Conservation (phyloP, 2,113 vertebrate genomes). For the Zosterops lateralis region DNA sequence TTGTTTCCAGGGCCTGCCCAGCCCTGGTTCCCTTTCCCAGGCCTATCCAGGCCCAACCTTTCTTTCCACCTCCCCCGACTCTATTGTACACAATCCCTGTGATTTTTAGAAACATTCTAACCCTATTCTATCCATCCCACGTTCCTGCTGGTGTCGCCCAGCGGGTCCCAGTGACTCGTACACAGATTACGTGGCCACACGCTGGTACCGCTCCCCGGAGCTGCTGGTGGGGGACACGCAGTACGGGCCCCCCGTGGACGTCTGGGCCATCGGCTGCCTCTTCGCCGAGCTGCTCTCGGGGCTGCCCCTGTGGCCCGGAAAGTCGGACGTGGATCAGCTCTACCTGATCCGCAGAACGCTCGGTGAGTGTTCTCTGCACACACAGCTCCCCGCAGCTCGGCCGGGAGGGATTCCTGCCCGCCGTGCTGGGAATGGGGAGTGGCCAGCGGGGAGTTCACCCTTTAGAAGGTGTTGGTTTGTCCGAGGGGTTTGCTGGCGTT, state of each 20-base stretch:
- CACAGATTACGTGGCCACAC: conserved; percentile 94
- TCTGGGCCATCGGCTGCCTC: conserved; percentile 93
- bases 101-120: no score
- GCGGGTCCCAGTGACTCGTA: conserved; percentile 92
- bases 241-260: conserved; percentile 90
- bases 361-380: conserved; percentile 69
- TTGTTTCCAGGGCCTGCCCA: no score
- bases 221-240: conserved; percentile 92
- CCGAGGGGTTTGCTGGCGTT: neutral
- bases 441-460: neutral
- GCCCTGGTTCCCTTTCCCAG: no score
- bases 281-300: conserved; percentile 91
- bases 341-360: conserved; percentile 90
- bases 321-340: conserved; percentile 93
- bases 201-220: conserved; percentile 94
- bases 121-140: neutral
- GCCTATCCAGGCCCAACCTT: no score
- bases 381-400: accelerated
- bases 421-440: accelerated
- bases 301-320: conserved; percentile 89
- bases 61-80: no score
- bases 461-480: neutral
- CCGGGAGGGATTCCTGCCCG: neutral
- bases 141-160: conserved; percentile 12
- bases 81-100: no score